phyloP scores from a whole-genome alignment of 2,113 vertebrate species.

The Saguinus imperator region DNA sequence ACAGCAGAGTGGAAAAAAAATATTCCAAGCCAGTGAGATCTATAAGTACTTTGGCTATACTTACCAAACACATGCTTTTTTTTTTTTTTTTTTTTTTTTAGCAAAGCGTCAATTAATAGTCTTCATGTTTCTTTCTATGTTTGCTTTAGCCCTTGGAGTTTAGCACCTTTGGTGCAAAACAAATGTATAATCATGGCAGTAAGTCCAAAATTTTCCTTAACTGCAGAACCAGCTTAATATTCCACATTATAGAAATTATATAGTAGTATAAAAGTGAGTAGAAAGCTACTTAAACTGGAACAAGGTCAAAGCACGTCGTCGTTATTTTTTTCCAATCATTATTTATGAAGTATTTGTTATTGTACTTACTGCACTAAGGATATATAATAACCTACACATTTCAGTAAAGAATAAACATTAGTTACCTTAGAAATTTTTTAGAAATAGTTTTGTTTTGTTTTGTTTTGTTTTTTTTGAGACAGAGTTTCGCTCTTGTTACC shows the following conservation, averaged over 20 bases:
- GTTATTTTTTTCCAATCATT: neutral
- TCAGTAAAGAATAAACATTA: neutral
- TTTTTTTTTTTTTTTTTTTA: neutral
- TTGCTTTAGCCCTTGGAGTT: neutral
- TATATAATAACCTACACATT: neutral
- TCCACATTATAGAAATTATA: conserved; percentile 24
- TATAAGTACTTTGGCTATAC: neutral
- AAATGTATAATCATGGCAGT: conserved; percentile 40
- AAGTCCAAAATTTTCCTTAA: neutral
- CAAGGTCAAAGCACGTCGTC: neutral
- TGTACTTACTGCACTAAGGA: neutral
- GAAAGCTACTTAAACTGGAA: neutral
- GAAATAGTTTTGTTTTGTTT: neutral
- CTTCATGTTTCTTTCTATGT: neutral
- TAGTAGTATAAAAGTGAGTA: neutral
- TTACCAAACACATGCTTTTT: neutral
- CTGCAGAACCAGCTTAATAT: neutral
- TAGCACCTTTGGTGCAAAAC: neutral
- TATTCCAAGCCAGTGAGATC: neutral
- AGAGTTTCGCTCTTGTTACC: no score
- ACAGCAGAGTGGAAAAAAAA: neutral
- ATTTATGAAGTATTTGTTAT: neutral
- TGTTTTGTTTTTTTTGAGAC: no score
- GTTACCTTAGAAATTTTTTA: neutral
- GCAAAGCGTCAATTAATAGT: conserved; percentile 11